Evolutionary conservation across 2,113 vertebrate genomes (phyloP).

Genomic region (Hydrolagus affinis): DNA sequence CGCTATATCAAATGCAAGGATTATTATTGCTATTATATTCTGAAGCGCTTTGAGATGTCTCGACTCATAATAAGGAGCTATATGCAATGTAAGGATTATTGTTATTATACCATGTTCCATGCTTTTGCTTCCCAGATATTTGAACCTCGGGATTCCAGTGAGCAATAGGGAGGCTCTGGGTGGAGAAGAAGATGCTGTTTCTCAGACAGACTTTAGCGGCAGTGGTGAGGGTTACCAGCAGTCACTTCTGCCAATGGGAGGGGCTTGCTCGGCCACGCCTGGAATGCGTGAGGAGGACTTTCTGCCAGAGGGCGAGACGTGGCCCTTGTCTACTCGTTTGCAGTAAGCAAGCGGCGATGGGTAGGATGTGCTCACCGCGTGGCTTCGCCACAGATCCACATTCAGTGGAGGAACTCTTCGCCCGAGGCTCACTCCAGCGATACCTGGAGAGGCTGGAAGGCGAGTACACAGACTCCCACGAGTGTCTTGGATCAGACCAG

Average conservation of each 20-base stretch:
- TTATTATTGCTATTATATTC: no score
- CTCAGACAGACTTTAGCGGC: neutral
- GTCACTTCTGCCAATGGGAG: neutral
- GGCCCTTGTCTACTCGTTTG: no score
- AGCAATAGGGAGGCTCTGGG: no score
- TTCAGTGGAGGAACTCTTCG: constrained; percentile 46
- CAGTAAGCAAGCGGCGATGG: neutral
- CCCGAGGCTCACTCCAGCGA: constrained; percentile 45
- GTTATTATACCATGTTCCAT: no score
- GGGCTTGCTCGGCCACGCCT: neutral
- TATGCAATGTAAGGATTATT: no score
- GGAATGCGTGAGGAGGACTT: neutral
- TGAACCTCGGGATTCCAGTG: no score
- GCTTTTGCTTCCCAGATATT: no score
- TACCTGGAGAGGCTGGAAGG: constrained; percentile 45
- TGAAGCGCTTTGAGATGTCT: no score
- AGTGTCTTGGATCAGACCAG: constrained; percentile 21
- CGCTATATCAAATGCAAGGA: no score
- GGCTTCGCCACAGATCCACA: no score
- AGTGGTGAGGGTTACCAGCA: no score
- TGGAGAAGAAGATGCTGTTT: neutral
- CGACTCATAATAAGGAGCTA: no score
- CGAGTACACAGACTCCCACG: constrained; percentile 49
- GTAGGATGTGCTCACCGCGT: neutral
- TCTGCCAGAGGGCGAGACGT: neutral